These are phyloP conservation scores for Lacerta viridis DNA, from an alignment of 2,797 vertebrate genomes.

Conservation along the genomic window DNA sequence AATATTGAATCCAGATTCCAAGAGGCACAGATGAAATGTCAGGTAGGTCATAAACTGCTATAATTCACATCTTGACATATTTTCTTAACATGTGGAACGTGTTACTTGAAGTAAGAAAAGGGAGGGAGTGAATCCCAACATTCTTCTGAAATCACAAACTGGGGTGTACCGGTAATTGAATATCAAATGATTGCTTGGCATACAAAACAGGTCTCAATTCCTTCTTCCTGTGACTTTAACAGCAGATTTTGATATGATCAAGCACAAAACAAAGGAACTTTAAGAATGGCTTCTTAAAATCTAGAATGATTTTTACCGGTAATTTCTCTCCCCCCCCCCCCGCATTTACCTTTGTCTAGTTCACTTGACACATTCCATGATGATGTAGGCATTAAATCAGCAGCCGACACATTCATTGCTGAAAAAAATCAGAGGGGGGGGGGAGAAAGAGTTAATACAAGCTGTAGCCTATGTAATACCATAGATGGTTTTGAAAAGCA, in stretches of 20 bases:
- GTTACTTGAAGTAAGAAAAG: constrained; percentile 67
- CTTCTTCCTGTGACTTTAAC: neutral
- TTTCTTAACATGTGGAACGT: constrained; percentile 76
- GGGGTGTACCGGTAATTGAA: constrained; percentile 68
- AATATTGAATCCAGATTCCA: constrained; percentile 63
- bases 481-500: neutral
- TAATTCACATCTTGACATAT: constrained; percentile 76
- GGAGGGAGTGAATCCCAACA: constrained; percentile 2
- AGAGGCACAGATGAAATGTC: constrained; percentile 63
- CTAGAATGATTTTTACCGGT: neutral
- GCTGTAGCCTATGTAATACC: neutral
- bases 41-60: constrained; percentile 70
- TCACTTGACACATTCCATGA: constrained; percentile 92
- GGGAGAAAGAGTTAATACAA: constrained; percentile 47
- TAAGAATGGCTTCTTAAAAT: neutral
- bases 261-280: neutral
- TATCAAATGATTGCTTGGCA: constrained; percentile 55
- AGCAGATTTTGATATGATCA: constrained; percentile 4
- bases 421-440: constrained; percentile 67
- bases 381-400: constrained; percentile 86
- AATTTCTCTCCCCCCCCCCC: neutral
- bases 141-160: constrained; percentile 71
- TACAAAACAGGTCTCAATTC: constrained; percentile 51
- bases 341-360: constrained; percentile 86
- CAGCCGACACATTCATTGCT: constrained; percentile 88